Base-by-base conservation (phyloP, 1,140 invertebrate species). In the Drosophila kikkawai region DNA sequence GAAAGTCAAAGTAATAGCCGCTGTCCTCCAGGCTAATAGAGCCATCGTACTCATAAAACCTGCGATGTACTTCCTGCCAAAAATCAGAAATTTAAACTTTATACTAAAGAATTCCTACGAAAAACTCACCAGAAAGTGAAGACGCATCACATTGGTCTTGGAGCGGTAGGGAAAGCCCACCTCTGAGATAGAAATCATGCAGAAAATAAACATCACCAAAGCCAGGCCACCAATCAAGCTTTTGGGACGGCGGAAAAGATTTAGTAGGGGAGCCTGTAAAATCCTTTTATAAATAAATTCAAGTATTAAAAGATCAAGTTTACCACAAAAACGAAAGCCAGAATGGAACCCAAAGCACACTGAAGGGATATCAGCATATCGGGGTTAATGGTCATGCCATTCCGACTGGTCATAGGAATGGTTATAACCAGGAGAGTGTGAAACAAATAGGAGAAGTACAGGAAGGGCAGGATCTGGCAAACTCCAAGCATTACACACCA, bases 81-180 rank as follows among this genome's bases (percentile, higher is more conserved):
- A 1, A 26, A 26, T 7, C 1, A 26, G 0, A 19, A 9, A 15
- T 42, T 15, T 4, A 44, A 12, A 26, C 36, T 7, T n/a, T 41
- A 17, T 29, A 15, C n/a, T 7, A 8, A 3, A 41, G 2, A n/a
- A 11, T 39, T n/a, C 0, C 4, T 41, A 4, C 26, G 6, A 7
- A 7, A 9, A 0, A 3, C 11, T 79, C 93, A 96, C 95, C 78
- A 94, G 91, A 64, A 96, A 94, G 94, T 96, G 95, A 73, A 95
- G 95, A 60, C 96, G 93, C 92, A 96, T 94, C 9, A 95, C 95
- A 39, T 95, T 94, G 17, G 95, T 94, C 42, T 95, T 94, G 3
- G 94, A 94, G 57, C 95, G 95, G 84, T 96, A 97, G 2, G 96
- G 96, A 92, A 97, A 97, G 42, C 96, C 96, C 45, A 96, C 84